phyloP scores from a whole-genome alignment of 2,113 vertebrate genomes.

The Anthoscopus minutus region DNA sequence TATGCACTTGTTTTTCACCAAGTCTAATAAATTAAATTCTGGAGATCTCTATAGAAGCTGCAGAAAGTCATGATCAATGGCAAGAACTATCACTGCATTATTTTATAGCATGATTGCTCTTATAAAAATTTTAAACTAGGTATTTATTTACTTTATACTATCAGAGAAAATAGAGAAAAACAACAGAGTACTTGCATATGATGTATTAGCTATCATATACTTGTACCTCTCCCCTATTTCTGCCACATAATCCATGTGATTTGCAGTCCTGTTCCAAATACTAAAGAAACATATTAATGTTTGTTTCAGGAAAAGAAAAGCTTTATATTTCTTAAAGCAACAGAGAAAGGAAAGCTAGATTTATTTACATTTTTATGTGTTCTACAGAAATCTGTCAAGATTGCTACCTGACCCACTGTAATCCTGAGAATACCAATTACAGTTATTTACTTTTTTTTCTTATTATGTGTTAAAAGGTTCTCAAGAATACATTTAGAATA shows the following conservation, averaged over 20 bases:
- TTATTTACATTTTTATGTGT: neutral
- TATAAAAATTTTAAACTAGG: neutral
- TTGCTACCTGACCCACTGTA: neutral
- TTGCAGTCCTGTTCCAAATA: neutral
- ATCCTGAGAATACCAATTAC: neutral
- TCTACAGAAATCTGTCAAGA: neutral
- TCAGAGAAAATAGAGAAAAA: neutral
- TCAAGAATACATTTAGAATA: neutral
- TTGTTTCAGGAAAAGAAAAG: neutral
- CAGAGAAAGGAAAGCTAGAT: neutral
- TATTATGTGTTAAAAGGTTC: neutral
- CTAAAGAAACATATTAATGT: neutral
- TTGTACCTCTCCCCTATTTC: rapidly evolving
- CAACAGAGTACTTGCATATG: neutral
- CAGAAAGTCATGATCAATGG: neutral
- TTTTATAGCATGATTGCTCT: neutral
- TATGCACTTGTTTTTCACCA: neutral
- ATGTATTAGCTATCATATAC: neutral
- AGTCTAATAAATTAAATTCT: neutral
- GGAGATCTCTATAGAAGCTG: neutral
- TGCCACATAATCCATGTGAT: neutral
- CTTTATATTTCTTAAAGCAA: neutral
- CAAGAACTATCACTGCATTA: neutral
- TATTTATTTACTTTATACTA: neutral
- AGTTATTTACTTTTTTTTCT: neutral